Percentiles rank a stretch among this genome's conserved stretches.
These are phyloP conservation scores for Papilio glaucus DNA, from an alignment of 1,140 invertebrate genomes.

Conservation along the genomic window DNA sequence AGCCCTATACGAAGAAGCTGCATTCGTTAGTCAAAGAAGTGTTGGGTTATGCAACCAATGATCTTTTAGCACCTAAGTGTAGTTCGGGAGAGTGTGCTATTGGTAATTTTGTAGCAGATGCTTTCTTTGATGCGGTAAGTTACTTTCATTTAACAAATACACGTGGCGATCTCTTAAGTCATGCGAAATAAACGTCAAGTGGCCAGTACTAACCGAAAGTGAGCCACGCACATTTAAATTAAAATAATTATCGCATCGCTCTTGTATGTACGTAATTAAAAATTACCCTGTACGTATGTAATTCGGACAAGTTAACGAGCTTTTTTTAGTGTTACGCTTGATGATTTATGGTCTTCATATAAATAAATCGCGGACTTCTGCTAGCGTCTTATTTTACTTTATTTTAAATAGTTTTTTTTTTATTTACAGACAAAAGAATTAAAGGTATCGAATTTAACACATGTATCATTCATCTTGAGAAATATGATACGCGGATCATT, in stretches of 20 bases:
- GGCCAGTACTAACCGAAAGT: too few relatives aligned
- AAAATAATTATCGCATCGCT: too few relatives aligned
- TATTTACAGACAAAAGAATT: conserved; percentile 55
- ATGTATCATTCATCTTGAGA: conserved; percentile 54
- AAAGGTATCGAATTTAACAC: conserved; percentile 53
- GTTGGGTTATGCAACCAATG: conserved; percentile 50
- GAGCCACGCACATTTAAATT: too few relatives aligned
- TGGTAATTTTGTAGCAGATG: conserved; percentile 64
- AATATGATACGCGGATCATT: conserved; percentile 64
- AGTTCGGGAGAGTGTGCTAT: conserved; percentile 62
- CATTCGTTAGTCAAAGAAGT: conserved; percentile 58
- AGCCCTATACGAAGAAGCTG: conserved; percentile 60
- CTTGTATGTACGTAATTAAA: too few relatives aligned
- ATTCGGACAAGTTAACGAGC: too few relatives aligned
- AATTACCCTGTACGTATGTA: too few relatives aligned
- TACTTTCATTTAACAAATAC: not conserved
- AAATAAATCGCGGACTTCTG: too few relatives aligned
- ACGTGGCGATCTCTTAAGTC: too few relatives aligned
- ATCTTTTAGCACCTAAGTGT: conserved; percentile 51
- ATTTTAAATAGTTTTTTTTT: conserved; percentile 29
- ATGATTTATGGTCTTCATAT: too few relatives aligned
- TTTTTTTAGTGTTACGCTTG: too few relatives aligned
- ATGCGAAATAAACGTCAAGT: too few relatives aligned
- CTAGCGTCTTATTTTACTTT: too few relatives aligned
- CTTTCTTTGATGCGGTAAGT: conserved; percentile 61